A percentile compares a stretch with the other conserved stretches of the same genome.
Evolutionary conservation across 2,113 vertebrate genomes (phyloP).

Genomic region (Sceloporus undulatus): DNA sequence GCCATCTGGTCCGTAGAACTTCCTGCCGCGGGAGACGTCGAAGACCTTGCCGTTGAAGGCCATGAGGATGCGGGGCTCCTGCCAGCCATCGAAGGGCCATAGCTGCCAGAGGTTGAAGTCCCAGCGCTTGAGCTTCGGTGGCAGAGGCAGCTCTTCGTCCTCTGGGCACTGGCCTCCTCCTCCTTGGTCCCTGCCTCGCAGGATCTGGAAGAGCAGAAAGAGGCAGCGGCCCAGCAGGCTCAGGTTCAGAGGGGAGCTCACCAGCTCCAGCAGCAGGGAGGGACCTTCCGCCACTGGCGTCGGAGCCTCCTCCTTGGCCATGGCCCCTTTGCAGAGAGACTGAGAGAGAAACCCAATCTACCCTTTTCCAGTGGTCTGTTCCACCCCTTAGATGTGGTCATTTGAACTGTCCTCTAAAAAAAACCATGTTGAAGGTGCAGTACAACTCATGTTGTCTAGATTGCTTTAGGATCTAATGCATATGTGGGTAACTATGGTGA

Average conservation of each 20-base stretch:
- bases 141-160: constrained; percentile 75
- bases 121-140: constrained; percentile 87
- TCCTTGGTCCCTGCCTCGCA: constrained; percentile 85
- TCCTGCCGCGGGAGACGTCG: constrained; percentile 91
- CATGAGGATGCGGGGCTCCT: constrained; percentile 91
- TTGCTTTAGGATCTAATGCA: background rate
- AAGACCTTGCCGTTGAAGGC: constrained; percentile 94
- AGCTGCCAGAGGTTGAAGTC: constrained; percentile 90
- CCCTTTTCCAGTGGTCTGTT: no score
- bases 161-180: constrained; percentile 50
- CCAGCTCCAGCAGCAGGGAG: constrained; percentile 87
- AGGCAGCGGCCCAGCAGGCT: constrained; percentile 91
- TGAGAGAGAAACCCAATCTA: no score
- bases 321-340: no score
- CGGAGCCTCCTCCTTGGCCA: background rate
- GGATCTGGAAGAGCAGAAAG: constrained; percentile 92
- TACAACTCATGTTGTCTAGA: background rate
- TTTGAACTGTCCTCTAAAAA: background rate
- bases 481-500: no score
- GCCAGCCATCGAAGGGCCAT: constrained; percentile 84
- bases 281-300: background rate
- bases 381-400: background rate
- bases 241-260: constrained; percentile 91
- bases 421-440: background rate
- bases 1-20: constrained; percentile 97